Conservation (phyloP, 2,888 invertebrate genomes). For the Marronus borbonicus region DNA sequence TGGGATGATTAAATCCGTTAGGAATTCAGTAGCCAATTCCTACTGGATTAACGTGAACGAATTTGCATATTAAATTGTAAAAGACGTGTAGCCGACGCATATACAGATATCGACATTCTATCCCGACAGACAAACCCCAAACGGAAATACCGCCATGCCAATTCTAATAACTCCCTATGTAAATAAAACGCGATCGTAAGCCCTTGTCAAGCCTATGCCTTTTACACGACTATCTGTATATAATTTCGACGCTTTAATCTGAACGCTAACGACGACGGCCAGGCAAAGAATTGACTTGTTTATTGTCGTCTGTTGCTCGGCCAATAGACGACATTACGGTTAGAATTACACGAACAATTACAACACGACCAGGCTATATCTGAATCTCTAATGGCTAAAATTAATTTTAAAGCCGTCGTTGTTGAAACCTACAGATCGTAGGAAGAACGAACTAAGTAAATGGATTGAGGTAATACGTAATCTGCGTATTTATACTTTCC, state of each 20-base stretch:
- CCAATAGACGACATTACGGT: conserved; percentile 33
- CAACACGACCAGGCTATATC: conserved; percentile 32
- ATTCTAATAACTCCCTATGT: conserved; percentile 21
- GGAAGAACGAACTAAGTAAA: conserved; percentile 37
- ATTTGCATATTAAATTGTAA: conserved; percentile 29
- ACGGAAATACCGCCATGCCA: conserved; percentile 14
- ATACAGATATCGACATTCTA: not conserved
- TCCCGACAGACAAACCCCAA: conserved; percentile 1
- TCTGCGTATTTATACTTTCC: conserved; percentile 4
- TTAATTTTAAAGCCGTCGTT: conserved; percentile 32
- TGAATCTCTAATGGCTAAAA: conserved; percentile 25
- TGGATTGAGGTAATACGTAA: conserved; percentile 31
- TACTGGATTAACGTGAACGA: conserved; percentile 3
- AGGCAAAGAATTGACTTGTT: conserved; percentile 33
- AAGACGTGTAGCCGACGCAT: not conserved
- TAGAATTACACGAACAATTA: conserved; percentile 44
- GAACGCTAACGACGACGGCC: conserved; percentile 23
- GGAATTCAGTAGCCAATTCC: conserved; percentile 1
- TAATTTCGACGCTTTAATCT: conserved; percentile 27
- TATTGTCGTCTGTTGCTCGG: conserved; percentile 34
- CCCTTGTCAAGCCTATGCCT: conserved; percentile 7
- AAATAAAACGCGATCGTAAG: conserved; percentile 25
- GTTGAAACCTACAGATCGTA: conserved; percentile 24
- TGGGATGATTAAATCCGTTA: not conserved
- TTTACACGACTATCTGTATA: conserved; percentile 20